Base-by-base conservation (phyloP, 2,113 vertebrate species). In the Elephas maximus region DNA sequence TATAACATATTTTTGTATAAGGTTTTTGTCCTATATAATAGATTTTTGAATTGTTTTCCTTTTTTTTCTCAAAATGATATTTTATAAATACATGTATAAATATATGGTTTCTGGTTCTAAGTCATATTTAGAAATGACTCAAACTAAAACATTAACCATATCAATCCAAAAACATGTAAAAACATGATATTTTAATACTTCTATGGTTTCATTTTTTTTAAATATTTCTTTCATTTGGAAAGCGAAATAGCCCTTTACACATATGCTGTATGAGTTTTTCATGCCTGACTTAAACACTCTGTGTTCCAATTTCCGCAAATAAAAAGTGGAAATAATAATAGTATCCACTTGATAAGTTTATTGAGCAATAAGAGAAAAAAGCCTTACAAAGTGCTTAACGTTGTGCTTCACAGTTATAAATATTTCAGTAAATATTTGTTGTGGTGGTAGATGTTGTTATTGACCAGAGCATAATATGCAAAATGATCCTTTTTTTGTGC, bases 291-390 rank as follows among this genome's bases (percentile, higher is more conserved):
- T 63, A 51, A 65, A 15, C 60, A 62, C 28, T 7, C 60, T 26
- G 15, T 24, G 63, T 37, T 51, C 20, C 23, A 23, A 37, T 17
- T 33, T 48, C 51, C 37, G 8, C 9, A 48, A 73, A 62, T 20
- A n/a, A 77, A 67, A 24, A 51, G 30, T 23, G 30, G 53, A 73
- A 30, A 45, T 21, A 71, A 60, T n/a, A 37, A 24, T 18, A 23
- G 63, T 6, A 11, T 11, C 77, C 11, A 33, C 4, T 73, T 48
- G 24, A 0, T 62, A 1, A 0, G 41, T 8, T 17, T 23, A 11
- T 17, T 11, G 48, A 62, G 30, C 41, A 81, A 30, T 5, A 51
- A 24, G 8, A 1, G 41, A 44, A 67, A 51, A 63, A 63, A 53
- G 33, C 0, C n/a, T 45, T 37, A 51, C 53, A 62, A 62, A 77